These are phyloP conservation scores for Vulpes vulpes DNA, from an alignment of 2,113 vertebrate species.

Conservation along the genomic window DNA sequence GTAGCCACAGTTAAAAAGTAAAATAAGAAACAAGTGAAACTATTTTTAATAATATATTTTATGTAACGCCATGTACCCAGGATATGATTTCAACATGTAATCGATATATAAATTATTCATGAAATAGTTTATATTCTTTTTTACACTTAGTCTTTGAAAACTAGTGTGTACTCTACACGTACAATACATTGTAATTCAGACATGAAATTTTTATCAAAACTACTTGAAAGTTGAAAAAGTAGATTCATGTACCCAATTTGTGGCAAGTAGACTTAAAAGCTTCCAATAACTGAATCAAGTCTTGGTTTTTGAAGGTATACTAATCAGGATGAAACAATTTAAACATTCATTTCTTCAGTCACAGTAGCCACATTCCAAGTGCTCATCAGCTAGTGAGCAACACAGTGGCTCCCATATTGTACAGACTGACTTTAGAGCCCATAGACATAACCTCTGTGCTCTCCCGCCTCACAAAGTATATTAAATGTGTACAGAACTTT, in stretches of 20 bases:
- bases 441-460: fast-evolving
- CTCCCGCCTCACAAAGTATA: background rate
- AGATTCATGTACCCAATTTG: background rate
- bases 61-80: background rate
- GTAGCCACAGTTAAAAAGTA: background rate
- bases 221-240: background rate
- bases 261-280: background rate
- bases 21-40: constrained; percentile 17
- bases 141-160: constrained; percentile 44
- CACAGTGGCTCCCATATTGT: background rate
- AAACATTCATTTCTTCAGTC: background rate
- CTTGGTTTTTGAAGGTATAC: background rate
- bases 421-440: background rate
- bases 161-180: background rate
- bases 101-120: background rate
- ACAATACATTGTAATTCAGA: background rate
- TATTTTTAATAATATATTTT: constrained; percentile 14
- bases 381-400: background rate
- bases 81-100: constrained; percentile 5
- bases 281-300: background rate
- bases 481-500: background rate
- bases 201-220: background rate
- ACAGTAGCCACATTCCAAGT: background rate
- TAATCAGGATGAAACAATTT: background rate
- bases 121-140: background rate